Evolutionary conservation across 1,140 invertebrate genomes (phyloP), one percentile per base, ranked within the genome.

Genomic region (Penaeus japonicus): DNA sequence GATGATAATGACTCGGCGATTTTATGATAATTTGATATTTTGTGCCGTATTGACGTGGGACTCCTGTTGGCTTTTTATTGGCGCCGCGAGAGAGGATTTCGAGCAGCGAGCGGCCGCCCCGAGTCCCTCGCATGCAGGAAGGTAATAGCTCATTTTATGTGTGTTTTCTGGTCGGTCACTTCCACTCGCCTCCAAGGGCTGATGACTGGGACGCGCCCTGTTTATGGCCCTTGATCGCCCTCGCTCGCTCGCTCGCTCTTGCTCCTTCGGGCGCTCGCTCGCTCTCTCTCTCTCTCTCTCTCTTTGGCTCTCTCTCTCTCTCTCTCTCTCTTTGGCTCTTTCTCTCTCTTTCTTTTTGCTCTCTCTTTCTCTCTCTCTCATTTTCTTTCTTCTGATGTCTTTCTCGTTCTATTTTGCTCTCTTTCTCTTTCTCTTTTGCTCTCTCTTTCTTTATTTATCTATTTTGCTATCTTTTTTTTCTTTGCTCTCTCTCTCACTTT

Each of bases 21-120:
- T 22, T 54, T 57, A 81, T 81, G 79, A 55, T 81, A 81, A 59
- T 59, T 7, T 59, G 54, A 81, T 81, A 57, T 18, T 81, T 57
- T n/a, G 79, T 81, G n/a, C 79, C 10, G 24, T 55, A 55, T 80
- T 59, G 53, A 24, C 32, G 7, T 12, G n/a, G 55, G 27, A 81
- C 79, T 81, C 54, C 79, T 59, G 54, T 81, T 81, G 47, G 27
- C 12, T 81, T 81, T 81, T 81, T 59, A 30, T 1, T 59, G n/a
- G 27, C 24, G 17, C 5, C 55, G 53, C 27, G 53, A 55, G 35
- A 39, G 35, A 39, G 35, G 7, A 39, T n/a, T n/a, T n/a, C n/a
- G n/a, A n/a, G n/a, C n/a, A n/a, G n/a, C n/a, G n/a, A n/a, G 35
- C 35, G 2, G 35, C 35, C 35, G 2, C 2, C 35, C 35, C 35